Percentiles rank a stretch among this genome's conserved stretches.
Evolutionary conservation across 2,797 vertebrate species (phyloP).

Genomic region (Enteromius trimaculatus): DNA sequence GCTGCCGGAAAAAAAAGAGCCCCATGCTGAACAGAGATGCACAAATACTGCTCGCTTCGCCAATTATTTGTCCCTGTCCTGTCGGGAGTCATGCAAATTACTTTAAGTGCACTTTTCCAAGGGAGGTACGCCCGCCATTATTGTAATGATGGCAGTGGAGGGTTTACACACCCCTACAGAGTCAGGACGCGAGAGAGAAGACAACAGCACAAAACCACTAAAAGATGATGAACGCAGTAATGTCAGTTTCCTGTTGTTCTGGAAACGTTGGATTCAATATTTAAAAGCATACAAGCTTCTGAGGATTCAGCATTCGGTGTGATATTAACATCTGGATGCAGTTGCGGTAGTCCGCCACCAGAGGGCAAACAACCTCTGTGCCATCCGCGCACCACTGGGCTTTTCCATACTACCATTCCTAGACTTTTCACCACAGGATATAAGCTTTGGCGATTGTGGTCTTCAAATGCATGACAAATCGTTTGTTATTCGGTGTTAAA

Average conservation of each 20-base stretch:
- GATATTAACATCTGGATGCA: constrained; percentile 50
- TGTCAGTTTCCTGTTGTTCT: constrained; percentile 2
- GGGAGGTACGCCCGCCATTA: constrained; percentile 69
- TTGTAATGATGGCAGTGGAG: constrained; percentile 69
- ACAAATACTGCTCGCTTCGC: constrained; percentile 75
- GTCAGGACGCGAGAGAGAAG: neutral
- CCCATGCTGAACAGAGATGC: constrained; percentile 57
- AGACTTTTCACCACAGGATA: neutral
- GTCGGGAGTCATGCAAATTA: constrained; percentile 80
- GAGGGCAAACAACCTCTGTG: constrained; percentile 75
- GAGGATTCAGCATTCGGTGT: neutral
- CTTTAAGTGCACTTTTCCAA: constrained; percentile 82
- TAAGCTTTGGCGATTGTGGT: neutral
- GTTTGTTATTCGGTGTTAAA: neutral
- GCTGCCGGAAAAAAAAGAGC: constrained; percentile 42
- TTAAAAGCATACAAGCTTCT: neutral
- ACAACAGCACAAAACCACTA: constrained; percentile 31
- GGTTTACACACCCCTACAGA: constrained; percentile 32
- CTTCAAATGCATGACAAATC: neutral
- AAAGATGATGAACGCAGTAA: neutral
- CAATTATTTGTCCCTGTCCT: constrained; percentile 81
- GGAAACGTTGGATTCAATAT: neutral
- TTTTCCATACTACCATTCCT: neutral
- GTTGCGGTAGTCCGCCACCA: constrained; percentile 66
- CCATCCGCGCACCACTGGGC: neutral